Evolutionary conservation across 2,888 invertebrate species (phyloP), one percentile per base, ranked within the genome.

Genomic region (Netelia virgata): DNA sequence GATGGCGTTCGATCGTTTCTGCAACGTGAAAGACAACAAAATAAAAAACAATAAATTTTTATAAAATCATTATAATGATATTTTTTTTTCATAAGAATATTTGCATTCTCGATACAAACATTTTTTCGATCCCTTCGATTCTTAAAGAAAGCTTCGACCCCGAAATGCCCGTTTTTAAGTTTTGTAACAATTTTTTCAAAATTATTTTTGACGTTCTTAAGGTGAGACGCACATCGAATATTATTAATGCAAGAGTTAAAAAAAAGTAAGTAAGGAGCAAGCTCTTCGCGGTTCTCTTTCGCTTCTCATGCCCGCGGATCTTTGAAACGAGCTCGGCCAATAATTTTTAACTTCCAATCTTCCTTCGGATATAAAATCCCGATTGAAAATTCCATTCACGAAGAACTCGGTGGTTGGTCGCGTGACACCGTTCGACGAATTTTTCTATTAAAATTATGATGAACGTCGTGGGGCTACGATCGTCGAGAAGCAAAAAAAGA

Each of bases 371-470:
- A 14, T 11, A 74, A 47, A n/a, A 20, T 53, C 36, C 11, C 63
- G 69, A 64, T 78, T 64, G 61, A 78, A 78, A 79, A 83, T 75
- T 83, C 79, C 41, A 36, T 72, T 83, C 70, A 66, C 83, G 83
- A 70, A 77, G 69, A 9, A 28, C 57, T 18, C 18, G 16, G 5
- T 16, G 57, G 50, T 61, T 61, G 11, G 11, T 28, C 59, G 57
- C 50, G 53, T 16, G 57, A 63, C 61, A 53, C 47, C 47, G 47
- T 53, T 57, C 53, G 79, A 72, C 70, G 76, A 76, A 57, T 64
- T 83, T 63, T 84, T 76, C 72, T 66, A 80, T 78, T 84, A 72
- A 79, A 82, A 79, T 73, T 66, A 72, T 79, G 85, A 82, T 79
- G 61, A 79, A 82, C 82, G 78, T 53, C 78, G 74, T 57, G 53